Base-by-base conservation (phyloP, 2,113 vertebrate species). In the Lophura nycthemera region DNA sequence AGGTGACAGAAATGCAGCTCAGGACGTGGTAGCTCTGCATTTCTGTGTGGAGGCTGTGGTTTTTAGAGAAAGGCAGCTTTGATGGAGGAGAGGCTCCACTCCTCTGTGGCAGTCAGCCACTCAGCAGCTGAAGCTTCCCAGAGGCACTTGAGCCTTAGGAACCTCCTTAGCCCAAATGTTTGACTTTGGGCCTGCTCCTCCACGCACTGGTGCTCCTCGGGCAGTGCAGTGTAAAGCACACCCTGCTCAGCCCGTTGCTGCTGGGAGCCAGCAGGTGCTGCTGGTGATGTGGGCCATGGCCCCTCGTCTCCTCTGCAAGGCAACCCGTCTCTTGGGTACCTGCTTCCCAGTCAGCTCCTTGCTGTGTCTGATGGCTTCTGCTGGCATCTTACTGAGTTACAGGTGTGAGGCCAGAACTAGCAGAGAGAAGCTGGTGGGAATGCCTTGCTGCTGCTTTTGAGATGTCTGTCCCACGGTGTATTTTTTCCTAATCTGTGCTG, bases 191-290 rank as follows among this genome's bases (percentile, higher is more conserved):
- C 61, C 47, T 69, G 57, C 63, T 61, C 36, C 20, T 56, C 66
- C 30, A 1, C 1, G 17, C 7, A 50, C 20, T 73, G 48, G 10
- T 79, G 59, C 43, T 79, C 38, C 72, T 76, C 30, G 8, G 32
- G 57, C 3, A 5, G 36, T n/a, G 73, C 20, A 40, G 8, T 42
- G 54, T 59, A 89, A 34, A 65, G 56, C 56, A 34, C 0, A 0
- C 48, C 40, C 36, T 63, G 60, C 47, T 54, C 40, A 6, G 7
- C 32, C n/a, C 61, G 0, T 0, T 50, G 59, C 50, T 69, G 38
- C 20, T 38, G 59, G 50, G 60, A 88, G 3, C 11, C 11, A 0
- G 0, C 20, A 25, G 34, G 43, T 1, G 0, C 27, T 71, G 72
- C 45, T 11, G 3, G 13, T 61, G 2, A 4, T 47, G 22, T 78